A percentile compares a stretch with the other conserved stretches of the same genome.
Evolutionary conservation across 2,888 invertebrate genomes (phyloP).

Genomic region (Eupithecia tripunctaria): DNA sequence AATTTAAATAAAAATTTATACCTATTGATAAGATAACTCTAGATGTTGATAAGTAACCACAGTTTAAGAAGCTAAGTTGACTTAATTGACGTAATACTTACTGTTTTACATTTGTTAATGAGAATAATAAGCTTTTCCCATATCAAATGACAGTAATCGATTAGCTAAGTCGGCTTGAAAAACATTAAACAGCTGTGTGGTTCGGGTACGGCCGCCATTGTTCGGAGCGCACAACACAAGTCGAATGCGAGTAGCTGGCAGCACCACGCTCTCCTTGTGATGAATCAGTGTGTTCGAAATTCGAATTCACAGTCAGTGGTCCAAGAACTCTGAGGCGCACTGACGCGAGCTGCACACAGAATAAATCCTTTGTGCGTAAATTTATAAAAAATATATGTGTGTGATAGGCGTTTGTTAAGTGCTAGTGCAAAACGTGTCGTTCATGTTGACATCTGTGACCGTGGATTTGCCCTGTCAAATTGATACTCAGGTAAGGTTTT

Average conservation of each 20-base stretch:
- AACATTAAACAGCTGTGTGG: constrained; percentile 81
- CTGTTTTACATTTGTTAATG: neutral
- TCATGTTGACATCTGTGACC: constrained; percentile 47
- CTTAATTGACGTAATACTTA: neutral
- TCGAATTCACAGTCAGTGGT: constrained; percentile 36
- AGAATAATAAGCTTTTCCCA: neutral
- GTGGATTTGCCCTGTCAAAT: constrained; percentile 54
- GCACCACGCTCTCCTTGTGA: constrained; percentile 50
- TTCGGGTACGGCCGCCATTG: constrained; percentile 69
- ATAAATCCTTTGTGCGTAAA: constrained; percentile 59
- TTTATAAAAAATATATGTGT: constrained; percentile 50
- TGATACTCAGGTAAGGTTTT: constrained; percentile 50
- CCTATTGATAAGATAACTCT: constrained; percentile 8
- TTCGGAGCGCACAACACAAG: constrained; percentile 57
- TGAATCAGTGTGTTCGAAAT: constrained; percentile 52
- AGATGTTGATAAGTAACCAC: neutral
- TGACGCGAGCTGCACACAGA: constrained; percentile 50
- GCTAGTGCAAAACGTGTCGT: constrained; percentile 48
- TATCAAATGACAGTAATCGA: constrained; percentile 60
- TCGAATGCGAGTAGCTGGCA: constrained; percentile 39
- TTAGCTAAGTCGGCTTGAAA: constrained; percentile 70
- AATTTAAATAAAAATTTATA: constrained; percentile 49
- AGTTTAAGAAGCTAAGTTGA: neutral
- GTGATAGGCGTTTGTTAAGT: constrained; percentile 52
- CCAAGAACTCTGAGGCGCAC: constrained; percentile 40